Evolutionary conservation across 2,113 vertebrate species (phyloP).

Genomic region (Lepisosteus osseus): DNA sequence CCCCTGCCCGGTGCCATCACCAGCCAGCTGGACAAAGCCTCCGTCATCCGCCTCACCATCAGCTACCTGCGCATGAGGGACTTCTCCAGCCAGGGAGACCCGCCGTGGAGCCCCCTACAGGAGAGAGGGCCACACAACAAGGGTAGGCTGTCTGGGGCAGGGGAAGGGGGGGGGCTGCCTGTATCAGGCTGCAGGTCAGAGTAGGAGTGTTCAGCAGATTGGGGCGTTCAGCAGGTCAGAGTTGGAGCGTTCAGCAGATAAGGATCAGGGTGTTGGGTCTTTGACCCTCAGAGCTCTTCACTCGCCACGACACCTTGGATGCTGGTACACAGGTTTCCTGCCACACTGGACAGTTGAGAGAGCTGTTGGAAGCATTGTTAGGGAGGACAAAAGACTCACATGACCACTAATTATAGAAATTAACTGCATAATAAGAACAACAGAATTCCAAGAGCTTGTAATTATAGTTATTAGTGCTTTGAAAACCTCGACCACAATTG

Average conservation of each 20-base stretch:
- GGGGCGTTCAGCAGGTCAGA: too few relatives aligned
- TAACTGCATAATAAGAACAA: constrained; percentile 78
- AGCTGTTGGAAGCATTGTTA: constrained; percentile 6
- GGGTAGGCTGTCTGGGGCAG: constrained; percentile 40
- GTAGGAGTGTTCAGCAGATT: constrained; percentile 9
- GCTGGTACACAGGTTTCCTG: too few relatives aligned
- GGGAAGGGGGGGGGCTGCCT: neutral
- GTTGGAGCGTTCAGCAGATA: too few relatives aligned
- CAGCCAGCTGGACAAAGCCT: constrained; percentile 89
- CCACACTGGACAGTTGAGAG: neutral
- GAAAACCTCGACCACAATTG: constrained; percentile 66
- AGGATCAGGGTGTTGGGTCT: too few relatives aligned
- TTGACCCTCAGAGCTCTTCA: too few relatives aligned
- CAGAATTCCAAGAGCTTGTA: constrained; percentile 77
- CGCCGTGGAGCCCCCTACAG: constrained; percentile 74
- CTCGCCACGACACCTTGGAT: too few relatives aligned
- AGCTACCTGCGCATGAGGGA: constrained; percentile 87
- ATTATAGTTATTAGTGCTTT: constrained; percentile 82
- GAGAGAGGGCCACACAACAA: constrained; percentile 68
- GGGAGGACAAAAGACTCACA: constrained; percentile 59
- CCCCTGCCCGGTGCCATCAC: constrained; percentile 85
- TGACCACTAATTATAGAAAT: constrained; percentile 84
- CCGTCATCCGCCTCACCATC: constrained; percentile 86
- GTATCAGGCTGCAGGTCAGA: neutral
- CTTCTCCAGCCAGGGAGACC: constrained; percentile 80